Conservation (phyloP, 2,113 vertebrate species). For the Phaethornis superciliosus region DNA sequence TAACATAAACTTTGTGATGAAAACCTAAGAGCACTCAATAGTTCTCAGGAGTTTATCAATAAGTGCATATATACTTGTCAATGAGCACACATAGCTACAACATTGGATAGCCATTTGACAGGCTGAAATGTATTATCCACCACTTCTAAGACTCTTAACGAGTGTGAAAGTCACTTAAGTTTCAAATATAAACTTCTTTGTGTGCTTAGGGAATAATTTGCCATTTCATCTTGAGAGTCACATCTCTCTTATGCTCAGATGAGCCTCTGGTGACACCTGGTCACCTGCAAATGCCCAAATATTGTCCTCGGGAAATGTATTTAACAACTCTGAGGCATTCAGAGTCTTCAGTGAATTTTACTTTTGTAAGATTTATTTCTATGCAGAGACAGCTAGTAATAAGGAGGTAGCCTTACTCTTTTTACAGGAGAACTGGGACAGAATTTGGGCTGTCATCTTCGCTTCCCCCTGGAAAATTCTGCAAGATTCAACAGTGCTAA, state of each 20-base stretch:
- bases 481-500: neutral
- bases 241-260: neutral
- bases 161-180: neutral
- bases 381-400: neutral
- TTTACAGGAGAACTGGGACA: neutral
- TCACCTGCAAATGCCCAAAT: neutral
- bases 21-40: neutral
- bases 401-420: neutral
- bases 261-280: neutral
- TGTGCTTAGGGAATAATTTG: neutral
- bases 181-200: neutral
- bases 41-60: neutral
- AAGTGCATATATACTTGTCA: accelerated
- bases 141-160: neutral
- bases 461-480: neutral
- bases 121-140: neutral
- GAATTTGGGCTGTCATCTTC: neutral
- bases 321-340: neutral
- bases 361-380: neutral
- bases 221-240: neutral
- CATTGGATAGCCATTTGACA: no score
- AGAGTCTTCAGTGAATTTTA: neutral
- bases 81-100: neutral
- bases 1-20: neutral
- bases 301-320: neutral